Base-by-base conservation (phyloP, 2,888 invertebrate genomes). In the Ophion obscuratus region DNA sequence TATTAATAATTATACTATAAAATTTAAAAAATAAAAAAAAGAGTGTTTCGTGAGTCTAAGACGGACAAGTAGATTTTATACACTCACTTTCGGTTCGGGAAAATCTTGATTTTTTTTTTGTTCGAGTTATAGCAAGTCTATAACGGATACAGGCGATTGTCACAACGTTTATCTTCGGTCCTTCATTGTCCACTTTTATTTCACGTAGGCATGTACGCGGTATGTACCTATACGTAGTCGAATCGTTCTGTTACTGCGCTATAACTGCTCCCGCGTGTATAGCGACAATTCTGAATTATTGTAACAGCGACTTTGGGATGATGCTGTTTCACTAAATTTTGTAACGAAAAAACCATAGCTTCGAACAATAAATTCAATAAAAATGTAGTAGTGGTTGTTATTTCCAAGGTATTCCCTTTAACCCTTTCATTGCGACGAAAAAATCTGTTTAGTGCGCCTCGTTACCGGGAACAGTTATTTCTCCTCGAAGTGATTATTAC, bases 331-430 rank as follows among this genome's bases (percentile, higher is more conserved):
- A 89, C 87, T 85, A 84, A 92, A 87, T 91, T 91, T 91, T 91
- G 90, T 91, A 88, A 87, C 68, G 62, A 75, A 80, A 88, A 89
- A 88, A 89, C 88, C 88, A 91, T 89, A 88, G 88, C 89, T 90
- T 90, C 88, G 81, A 91, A 90, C 87, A 91, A 90, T 90, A 90
- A 91, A 90, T 86, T 80, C 76, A 88, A 87, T 88, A 88, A 88
- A 88, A 89, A 68, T 87, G 83, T 53, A 81, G 59, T 53, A 40
- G 14, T 31, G 4, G 14, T 47, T 0, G 6, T 67, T 70, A 27
- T 70, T 83, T 73, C 59, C 11, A 1, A 9, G 9, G 9, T 83
- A 66, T 59, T 0, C 2, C 7, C 20, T 20, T 2, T 2, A 17
- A 44, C 7, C 2, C 24, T 6, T 24, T 24, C 24, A 24, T 2